Conservation (phyloP, 2,113 vertebrate species). For the Redunca redunca region DNA sequence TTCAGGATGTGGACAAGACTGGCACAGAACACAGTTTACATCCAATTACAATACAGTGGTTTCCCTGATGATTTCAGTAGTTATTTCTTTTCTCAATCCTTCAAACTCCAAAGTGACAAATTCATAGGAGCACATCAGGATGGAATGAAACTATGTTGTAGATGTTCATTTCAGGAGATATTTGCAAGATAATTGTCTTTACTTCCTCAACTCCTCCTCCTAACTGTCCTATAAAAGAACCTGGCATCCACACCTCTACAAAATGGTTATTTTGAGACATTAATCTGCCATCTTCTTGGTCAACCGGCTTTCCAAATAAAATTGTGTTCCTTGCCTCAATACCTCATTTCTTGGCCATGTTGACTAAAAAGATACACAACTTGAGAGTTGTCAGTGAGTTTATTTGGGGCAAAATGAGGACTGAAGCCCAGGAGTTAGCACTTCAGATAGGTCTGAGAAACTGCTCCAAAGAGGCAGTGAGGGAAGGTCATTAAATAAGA, state of each 20-base stretch:
- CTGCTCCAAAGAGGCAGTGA: background rate
- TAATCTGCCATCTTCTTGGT: background rate
- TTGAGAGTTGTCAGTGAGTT: background rate
- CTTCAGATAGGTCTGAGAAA: background rate
- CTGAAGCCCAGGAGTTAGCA: background rate
- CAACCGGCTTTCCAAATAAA: background rate
- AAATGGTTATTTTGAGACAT: background rate
- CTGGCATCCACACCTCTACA: background rate
- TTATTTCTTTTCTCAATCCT: constrained; percentile 41
- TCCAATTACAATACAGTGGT: background rate
- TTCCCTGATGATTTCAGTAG: background rate
- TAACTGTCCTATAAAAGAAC: background rate
- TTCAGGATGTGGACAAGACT: background rate
- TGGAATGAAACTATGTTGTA: background rate
- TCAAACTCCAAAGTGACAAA: constrained; percentile 17
- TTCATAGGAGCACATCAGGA: background rate
- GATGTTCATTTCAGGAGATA: background rate
- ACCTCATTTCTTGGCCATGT: background rate
- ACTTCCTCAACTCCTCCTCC: background rate
- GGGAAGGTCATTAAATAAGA: background rate
- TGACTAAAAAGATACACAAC: background rate
- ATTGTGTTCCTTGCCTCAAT: background rate
- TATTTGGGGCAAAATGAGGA: background rate
- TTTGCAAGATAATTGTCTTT: background rate
- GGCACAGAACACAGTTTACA: background rate